Base-by-base conservation (phyloP, 2,113 vertebrate species). In the Thalassoma bifasciatum region DNA sequence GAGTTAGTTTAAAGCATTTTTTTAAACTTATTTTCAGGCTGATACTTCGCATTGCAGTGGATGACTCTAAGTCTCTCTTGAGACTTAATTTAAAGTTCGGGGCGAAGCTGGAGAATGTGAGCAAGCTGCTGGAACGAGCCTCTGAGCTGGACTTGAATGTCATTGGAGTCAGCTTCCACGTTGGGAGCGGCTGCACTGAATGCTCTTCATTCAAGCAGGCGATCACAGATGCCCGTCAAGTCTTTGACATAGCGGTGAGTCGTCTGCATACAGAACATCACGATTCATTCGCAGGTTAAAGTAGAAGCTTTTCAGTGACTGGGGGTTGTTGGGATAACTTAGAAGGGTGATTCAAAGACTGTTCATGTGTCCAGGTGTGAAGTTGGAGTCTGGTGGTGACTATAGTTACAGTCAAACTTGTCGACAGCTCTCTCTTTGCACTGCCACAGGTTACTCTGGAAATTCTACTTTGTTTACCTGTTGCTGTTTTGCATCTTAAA, bases 31-130 rank as follows among this genome's bases (percentile, higher is more conserved):
- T 47, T 46, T 66, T 2, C 81, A 98, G 96, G 76, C 86, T 97
- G 79, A 96, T 98, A 56, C 83, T 97, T 65, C 94, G 96, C 57
- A 97, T 98, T 24, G 95, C 95, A 64, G 96, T 95, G 0, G 96
- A 97, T 70, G 96, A 98, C 72, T 96, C 96, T 37, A 95, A 96
- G 84, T 95, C 96, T 0, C 86, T 96, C 57, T 90, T 94, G 80
- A 94, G 94, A 6, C 87, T 98, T 50, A 97, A 94, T 77, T 94
- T 95, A 14, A 98, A 98, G 89, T 98, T 98, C 85, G 96, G 96
- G 47, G 96, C 96, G 77, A 95, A 94, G 0, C 89, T 97, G 13
- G 95, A 94, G 91, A 92, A 90, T 1, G 95, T 94, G 84, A 93
- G 94, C 49, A 77, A 94, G 0, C 93, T 98, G 77, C 89, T 98